Percentiles rank a stretch among this genome's conserved stretches.
Evolutionary conservation across 1,140 invertebrate species (phyloP).

Genomic region (Aphis craccivora): DNA sequence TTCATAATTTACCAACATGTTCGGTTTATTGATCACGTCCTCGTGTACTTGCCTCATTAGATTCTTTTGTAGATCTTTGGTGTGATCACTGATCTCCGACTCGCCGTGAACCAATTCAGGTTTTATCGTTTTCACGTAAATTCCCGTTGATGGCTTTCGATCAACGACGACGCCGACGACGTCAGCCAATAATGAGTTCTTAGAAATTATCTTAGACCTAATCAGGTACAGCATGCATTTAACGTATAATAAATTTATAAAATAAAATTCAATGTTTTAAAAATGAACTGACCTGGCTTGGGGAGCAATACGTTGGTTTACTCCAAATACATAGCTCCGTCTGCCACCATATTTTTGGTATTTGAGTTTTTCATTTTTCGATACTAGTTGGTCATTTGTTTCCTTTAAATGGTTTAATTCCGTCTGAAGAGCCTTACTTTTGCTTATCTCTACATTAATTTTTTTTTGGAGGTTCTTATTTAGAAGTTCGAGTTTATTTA

Average conservation of each 20-base stretch:
- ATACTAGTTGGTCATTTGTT: background rate
- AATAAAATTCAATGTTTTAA: background rate
- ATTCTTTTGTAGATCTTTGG: slow-evolving; percentile 27
- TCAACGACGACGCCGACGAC: background rate
- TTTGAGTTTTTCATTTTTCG: background rate
- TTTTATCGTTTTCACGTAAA: background rate
- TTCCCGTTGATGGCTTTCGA: background rate
- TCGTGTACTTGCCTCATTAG: slow-evolving; percentile 17
- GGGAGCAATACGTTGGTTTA: background rate
- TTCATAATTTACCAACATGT: background rate
- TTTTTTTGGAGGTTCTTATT: slow-evolving; percentile 76
- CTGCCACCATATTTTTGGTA: background rate
- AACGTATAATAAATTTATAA: background rate
- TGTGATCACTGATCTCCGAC: slow-evolving; percentile 24
- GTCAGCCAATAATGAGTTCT: background rate
- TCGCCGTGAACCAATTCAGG: background rate
- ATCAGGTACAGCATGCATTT: background rate
- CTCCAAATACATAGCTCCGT: background rate
- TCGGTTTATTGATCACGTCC: slow-evolving; percentile 26
- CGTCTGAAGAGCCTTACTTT: slow-evolving; percentile 73
- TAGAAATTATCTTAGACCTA: background rate
- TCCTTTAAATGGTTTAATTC: background rate
- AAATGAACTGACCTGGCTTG: background rate
- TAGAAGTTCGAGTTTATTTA: slow-evolving; percentile 72
- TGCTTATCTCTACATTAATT: slow-evolving; percentile 72